Base-by-base conservation (phyloP, 2,888 invertebrate genomes). In the Leucoptera coffeella region DNA sequence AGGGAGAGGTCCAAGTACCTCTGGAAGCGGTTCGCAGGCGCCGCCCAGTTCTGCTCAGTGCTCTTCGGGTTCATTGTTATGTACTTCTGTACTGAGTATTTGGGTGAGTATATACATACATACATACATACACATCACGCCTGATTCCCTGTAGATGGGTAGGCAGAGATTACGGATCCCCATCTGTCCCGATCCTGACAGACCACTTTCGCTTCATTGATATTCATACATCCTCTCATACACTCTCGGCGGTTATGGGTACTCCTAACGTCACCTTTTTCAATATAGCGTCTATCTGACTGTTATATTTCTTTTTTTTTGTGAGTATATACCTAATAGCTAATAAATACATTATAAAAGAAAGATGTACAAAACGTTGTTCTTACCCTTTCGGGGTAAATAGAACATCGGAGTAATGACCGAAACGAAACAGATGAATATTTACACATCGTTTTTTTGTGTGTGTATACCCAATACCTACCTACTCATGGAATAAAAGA, bases 1-100 rank as follows among this genome's bases (percentile, higher is more conserved):
- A 71, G 85, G 19, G 86, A 86, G 58, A 73, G 84, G 34, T 79
- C 83, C 24, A 72, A 77, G 33, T 84, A 85, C 45, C 73, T 75
- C 38, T 52, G 53, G 21, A 53, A 53, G 25, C 73, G 71, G 30
- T 45, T 43, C 10, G 81, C 83, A 2, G 84, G 85, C 4, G 40
- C 81, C 15, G 41, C 69, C 2, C 85, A 85, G 49, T 76, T 84
- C 30, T 12, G 73, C 0, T 58, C 80, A 0, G 77, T 82, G 4
- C 39, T 48, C 2, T 25, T 61, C 1, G 85, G 85, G 17, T 85
- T 84, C 47, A 41, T 46, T 1, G 36, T 75, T 5, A 83, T 85
- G 76, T 78, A 77, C 33, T 36, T 75, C n/a, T 55, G 80, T 31
- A 79, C 77, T 25, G 61, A 50, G 39, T 82, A 73, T 45, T 57